Evolutionary conservation across 1,140 invertebrate genomes (phyloP).

Genomic region (Drosophila watanabei): DNA sequence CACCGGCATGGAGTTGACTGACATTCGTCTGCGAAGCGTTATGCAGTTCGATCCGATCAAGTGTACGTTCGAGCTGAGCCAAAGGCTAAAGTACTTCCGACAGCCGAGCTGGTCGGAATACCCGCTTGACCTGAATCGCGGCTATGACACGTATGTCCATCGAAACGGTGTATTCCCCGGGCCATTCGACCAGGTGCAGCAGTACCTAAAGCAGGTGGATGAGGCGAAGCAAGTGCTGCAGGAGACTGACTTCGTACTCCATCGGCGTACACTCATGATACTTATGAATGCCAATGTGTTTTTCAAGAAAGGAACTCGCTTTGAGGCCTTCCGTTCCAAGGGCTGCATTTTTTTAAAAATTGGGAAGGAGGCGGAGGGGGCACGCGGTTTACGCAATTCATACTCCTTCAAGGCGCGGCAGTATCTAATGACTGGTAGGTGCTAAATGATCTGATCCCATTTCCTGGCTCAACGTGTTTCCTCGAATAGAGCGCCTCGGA

Average conservation of each 20-base stretch:
- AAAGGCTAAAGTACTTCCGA: constrained; percentile 6
- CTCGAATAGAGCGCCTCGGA: constrained; percentile 4
- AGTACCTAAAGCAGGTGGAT: background rate
- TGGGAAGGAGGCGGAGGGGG: too few relatives aligned
- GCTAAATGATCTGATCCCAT: rapidly evolving
- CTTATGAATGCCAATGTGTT: background rate
- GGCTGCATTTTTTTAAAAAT: constrained; percentile 23
- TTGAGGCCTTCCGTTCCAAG: constrained; percentile 13
- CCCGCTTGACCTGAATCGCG: background rate
- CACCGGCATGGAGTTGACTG: background rate
- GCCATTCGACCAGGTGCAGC: background rate
- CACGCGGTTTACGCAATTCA: rapidly evolving
- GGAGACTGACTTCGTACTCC: constrained; percentile 6
- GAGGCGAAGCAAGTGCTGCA: background rate
- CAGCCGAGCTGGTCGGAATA: background rate
- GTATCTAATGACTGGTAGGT: constrained; percentile 31
- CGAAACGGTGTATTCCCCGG: background rate
- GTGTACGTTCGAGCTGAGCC: background rate
- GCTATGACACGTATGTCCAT: background rate
- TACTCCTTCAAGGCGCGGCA: constrained; percentile 28
- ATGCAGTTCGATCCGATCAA: background rate
- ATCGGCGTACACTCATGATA: background rate
- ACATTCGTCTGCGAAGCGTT: constrained; percentile 6
- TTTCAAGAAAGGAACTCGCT: too few relatives aligned
- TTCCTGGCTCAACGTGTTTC: too few relatives aligned